A percentile compares a stretch with the other conserved stretches of the same genome.
Evolutionary conservation across 2,797 vertebrate genomes (phyloP).

Genomic region (Myotis findleyi): DNA sequence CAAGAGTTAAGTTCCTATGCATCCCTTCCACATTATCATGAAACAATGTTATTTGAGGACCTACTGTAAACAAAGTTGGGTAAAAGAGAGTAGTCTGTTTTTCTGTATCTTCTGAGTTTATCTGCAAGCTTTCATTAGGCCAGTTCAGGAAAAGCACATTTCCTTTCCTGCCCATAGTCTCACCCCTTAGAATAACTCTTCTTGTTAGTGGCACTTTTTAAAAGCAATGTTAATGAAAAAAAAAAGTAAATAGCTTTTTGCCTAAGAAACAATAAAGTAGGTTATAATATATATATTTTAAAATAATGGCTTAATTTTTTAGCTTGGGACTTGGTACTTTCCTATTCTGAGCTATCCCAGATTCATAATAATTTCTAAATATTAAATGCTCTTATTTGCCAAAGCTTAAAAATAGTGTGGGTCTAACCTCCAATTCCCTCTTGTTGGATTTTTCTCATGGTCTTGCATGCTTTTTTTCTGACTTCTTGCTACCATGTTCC

Average conservation of each 20-base stretch:
- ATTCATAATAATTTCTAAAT: not conserved
- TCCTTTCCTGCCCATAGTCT: not conserved
- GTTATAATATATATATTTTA: not conserved
- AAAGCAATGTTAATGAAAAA: not conserved
- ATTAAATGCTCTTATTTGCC: not conserved
- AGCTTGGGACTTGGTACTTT: not conserved
- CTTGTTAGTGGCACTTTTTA: not conserved
- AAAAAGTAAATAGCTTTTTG: slow-evolving; percentile 14
- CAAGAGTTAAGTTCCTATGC: not conserved
- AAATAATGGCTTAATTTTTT: slow-evolving; percentile 17
- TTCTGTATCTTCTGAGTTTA: not conserved
- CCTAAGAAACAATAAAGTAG: not conserved
- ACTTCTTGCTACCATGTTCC: not conserved
- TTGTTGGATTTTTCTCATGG: not conserved
- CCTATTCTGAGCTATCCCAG: not conserved
- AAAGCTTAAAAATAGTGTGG: not conserved
- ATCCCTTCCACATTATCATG: not conserved
- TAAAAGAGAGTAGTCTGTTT: not conserved
- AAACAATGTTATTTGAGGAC: not conserved
- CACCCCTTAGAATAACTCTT: not conserved
- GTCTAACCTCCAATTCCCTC: not conserved
- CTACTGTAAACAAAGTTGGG: not conserved
- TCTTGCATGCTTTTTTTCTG: not conserved
- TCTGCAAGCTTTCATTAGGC: not conserved
- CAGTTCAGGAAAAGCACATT: not conserved